phyloP scores from a whole-genome alignment of 53 echinoderm and acorn worm genomes.

The Echinometra lucunter region DNA sequence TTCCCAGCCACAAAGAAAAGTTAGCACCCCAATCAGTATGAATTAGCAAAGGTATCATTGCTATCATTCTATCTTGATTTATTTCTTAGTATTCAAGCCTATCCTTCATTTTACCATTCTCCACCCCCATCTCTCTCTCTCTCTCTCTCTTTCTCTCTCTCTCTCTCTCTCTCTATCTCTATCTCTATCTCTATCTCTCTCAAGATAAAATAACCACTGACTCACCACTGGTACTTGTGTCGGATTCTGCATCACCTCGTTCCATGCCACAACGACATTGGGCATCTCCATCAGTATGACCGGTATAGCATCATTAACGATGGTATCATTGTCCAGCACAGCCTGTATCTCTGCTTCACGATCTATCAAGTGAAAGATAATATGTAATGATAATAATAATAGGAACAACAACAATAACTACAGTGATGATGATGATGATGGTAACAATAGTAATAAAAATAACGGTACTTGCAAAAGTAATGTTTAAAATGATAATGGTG shows the following conservation, averaged over 20 bases:
- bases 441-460: no score
- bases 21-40: no score
- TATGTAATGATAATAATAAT: no score
- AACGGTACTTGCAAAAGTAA: no score
- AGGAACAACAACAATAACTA: no score
- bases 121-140: background rate
- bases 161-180: background rate
- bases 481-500: no score
- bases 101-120: no score
- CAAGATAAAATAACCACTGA: background rate
- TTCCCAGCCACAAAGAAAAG: no score
- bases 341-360: conserved; percentile 74
- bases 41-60: no score
- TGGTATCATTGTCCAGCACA: conserved; percentile 69
- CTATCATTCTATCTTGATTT: no score
- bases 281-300: conserved; percentile 59
- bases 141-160: background rate
- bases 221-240: conserved; percentile 65
- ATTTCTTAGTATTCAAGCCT: no score
- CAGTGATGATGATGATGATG: no score
- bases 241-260: conserved; percentile 42
- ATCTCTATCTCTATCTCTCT: background rate
- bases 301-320: conserved; percentile 65
- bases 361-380: conserved; percentile 34
- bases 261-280: conserved; percentile 39